phyloP scores from a whole-genome alignment of 2,113 vertebrate species.

The Notarius lentiginosus region DNA sequence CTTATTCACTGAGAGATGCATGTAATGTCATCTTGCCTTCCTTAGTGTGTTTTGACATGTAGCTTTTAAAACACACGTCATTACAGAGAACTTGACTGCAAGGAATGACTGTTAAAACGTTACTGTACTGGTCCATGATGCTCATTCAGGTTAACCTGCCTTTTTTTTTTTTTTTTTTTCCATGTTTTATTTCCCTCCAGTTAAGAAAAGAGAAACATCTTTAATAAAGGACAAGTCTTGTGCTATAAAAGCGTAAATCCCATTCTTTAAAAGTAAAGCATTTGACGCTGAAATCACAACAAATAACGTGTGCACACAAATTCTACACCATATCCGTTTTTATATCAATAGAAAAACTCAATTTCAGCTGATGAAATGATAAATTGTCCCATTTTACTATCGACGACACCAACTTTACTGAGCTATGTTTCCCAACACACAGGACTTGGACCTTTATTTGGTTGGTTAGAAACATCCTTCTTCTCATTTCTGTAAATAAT shows the following conservation, averaged over 20 bases:
- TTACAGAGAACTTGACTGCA: conserved; percentile 28
- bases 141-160: conserved; percentile 38
- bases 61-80: conserved; percentile 40
- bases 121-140: conserved; percentile 46
- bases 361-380: not conserved
- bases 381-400: conserved; percentile 12
- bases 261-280: not conserved
- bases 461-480: conserved; percentile 25
- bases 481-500: conserved; percentile 80
- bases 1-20: not conserved
- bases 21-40: conserved; percentile 18
- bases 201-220: not conserved
- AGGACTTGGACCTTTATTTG: conserved; percentile 39
- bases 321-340: conserved; percentile 7
- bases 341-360: conserved; percentile 18
- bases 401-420: conserved; percentile 11
- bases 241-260: not conserved
- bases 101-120: conserved; percentile 39
- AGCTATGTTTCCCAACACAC: conserved; percentile 24
- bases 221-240: conserved; percentile 30
- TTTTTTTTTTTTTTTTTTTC: not conserved
- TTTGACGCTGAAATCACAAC: conserved; percentile 8
- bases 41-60: conserved; percentile 18
- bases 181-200: conserved; percentile 8
- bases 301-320: not conserved